Evolutionary conservation across 2,888 invertebrate genomes (phyloP).

Genomic region (Calliscelio sp.): DNA sequence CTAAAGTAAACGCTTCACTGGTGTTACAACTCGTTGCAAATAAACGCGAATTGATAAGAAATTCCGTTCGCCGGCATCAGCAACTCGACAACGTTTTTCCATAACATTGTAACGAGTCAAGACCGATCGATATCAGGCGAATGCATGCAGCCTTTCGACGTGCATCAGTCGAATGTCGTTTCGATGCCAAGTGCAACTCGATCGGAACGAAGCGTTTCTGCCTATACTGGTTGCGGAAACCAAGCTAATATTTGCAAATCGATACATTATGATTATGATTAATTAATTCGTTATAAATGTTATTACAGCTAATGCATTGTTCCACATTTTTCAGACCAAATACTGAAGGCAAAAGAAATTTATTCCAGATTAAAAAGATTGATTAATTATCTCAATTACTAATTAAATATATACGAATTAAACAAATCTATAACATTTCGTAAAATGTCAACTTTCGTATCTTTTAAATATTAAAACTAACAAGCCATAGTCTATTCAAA

Average conservation of each 20-base stretch:
- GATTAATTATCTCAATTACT: too few relatives aligned
- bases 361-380: too few relatives aligned
- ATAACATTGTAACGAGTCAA: conserved; percentile 37
- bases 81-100: conserved; percentile 32
- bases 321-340: too few relatives aligned
- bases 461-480: too few relatives aligned
- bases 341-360: too few relatives aligned
- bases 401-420: too few relatives aligned
- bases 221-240: not conserved
- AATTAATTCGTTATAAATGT: conserved; percentile 9
- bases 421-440: too few relatives aligned
- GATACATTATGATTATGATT: not conserved
- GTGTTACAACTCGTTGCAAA: conserved; percentile 8
- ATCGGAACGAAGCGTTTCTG: conserved; percentile 32
- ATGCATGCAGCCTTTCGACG: conserved; percentile 7
- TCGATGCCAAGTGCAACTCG: conserved; percentile 43
- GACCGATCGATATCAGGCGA: conserved; percentile 44
- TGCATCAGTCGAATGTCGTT: conserved; percentile 22
- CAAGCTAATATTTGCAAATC: conserved; percentile 2
- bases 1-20: conserved; percentile 7
- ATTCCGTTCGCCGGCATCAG: conserved; percentile 7
- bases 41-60: conserved; percentile 32
- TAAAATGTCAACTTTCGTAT: too few relatives aligned
- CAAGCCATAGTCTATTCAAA: too few relatives aligned
- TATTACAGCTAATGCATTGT: too few relatives aligned